phyloP scores from a whole-genome alignment of 2,888 invertebrate genomes.

The Onchidella celtica region DNA sequence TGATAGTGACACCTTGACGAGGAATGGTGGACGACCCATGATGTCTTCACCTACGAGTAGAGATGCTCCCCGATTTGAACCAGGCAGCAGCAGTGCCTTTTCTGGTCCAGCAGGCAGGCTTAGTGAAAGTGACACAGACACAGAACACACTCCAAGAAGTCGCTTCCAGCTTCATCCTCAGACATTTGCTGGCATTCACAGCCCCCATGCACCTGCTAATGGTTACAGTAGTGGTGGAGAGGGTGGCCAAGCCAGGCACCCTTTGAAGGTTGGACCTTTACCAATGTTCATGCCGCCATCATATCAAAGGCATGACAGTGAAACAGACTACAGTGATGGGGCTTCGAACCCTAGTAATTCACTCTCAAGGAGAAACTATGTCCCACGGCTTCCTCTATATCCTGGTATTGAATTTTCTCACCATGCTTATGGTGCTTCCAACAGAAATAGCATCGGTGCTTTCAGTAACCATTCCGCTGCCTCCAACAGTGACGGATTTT shows the following conservation, averaged over 20 bases:
- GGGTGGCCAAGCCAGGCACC: slow-evolving; percentile 3
- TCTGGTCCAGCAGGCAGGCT: neutral
- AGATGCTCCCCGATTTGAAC: neutral
- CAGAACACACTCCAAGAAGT: neutral
- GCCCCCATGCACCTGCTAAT: neutral
- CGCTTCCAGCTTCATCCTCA: neutral
- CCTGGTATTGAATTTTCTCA: slow-evolving; percentile 48
- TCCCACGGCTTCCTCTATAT: slow-evolving; percentile 45
- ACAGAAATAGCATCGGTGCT: slow-evolving; percentile 44
- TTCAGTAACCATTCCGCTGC: slow-evolving; percentile 32
- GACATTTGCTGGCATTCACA: slow-evolving; percentile 16
- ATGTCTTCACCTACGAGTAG: slow-evolving; percentile 16
- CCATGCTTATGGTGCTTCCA: slow-evolving; percentile 43
- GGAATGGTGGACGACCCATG: slow-evolving; percentile 1
- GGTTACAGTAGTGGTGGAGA: slow-evolving; percentile 32
- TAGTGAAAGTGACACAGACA: slow-evolving; percentile 35
- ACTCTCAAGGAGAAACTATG: slow-evolving; percentile 37
- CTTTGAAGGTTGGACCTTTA: slow-evolving; percentile 16
- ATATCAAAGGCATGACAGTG: slow-evolving; percentile 22
- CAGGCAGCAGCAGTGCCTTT: neutral
- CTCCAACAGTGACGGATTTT: slow-evolving; percentile 20
- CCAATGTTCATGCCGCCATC: slow-evolving; percentile 17
- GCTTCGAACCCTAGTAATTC: slow-evolving; percentile 6
- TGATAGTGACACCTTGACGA: slow-evolving; percentile 52
- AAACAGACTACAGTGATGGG: slow-evolving; percentile 36